Conservation (phyloP, 1,140 invertebrate genomes). For the Schlechtendalia chinensis region DNA sequence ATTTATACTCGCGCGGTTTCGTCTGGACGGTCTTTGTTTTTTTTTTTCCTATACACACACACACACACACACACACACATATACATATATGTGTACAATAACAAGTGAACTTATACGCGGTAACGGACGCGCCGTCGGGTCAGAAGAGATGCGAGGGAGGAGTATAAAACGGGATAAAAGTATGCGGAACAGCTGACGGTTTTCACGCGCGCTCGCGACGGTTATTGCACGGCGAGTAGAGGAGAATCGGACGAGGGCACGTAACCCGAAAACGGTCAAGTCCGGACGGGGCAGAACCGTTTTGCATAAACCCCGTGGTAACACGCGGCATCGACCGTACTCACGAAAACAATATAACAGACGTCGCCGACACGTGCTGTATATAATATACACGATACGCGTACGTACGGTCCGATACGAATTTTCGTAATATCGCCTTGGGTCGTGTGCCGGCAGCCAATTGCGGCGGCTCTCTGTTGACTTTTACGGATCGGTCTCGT, state of each 20-base stretch:
- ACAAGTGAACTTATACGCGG: too few relatives aligned
- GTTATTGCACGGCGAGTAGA: background rate
- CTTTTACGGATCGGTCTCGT: too few relatives aligned
- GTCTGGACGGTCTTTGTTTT: too few relatives aligned
- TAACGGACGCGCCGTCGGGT: too few relatives aligned
- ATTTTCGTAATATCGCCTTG: background rate
- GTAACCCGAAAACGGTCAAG: background rate
- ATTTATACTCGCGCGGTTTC: too few relatives aligned
- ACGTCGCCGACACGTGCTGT: background rate
- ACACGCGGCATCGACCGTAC: background rate
- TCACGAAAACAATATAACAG: background rate
- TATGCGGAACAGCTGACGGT: conserved; percentile 2
- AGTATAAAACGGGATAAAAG: too few relatives aligned
- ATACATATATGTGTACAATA: background rate
- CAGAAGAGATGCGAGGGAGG: background rate
- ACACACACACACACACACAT: too few relatives aligned
- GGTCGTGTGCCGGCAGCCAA: too few relatives aligned
- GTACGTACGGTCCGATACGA: too few relatives aligned
- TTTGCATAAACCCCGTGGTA: conserved; percentile 6
- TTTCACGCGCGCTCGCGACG: background rate
- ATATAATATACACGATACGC: too few relatives aligned
- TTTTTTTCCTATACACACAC: too few relatives aligned
- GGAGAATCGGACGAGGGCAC: background rate
- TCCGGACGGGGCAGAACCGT: background rate
- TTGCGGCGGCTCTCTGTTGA: too few relatives aligned